These are phyloP conservation scores for Drosophila silvestris DNA, from an alignment of 2,888 invertebrate species.

Conservation along the genomic window DNA sequence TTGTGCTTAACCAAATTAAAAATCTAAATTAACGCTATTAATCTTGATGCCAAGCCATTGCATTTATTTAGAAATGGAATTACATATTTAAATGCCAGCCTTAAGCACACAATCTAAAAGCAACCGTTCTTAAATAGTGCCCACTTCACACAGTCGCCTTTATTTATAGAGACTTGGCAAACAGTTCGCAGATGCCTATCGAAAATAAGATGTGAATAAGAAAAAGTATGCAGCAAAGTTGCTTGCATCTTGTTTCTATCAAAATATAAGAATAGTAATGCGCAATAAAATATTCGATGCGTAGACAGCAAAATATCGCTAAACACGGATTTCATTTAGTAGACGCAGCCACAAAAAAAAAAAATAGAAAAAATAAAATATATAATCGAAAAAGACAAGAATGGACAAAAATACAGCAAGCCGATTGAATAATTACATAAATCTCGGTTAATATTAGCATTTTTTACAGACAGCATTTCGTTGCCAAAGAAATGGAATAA, in stretches of 20 bases:
- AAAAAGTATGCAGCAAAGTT: conserved; percentile 28
- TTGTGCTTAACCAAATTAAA: not conserved
- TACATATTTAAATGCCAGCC: not conserved
- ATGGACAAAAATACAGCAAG: conserved; percentile 48
- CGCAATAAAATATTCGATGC: conserved; percentile 45
- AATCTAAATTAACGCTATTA: not conserved
- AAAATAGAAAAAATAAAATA: not conserved
- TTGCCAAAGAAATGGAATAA: conserved; percentile 26
- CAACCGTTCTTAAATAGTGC: not conserved
- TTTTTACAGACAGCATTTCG: conserved; percentile 58
- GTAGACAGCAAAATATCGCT: conserved; percentile 33
- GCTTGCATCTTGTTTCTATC: conserved; percentile 12
- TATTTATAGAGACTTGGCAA: not conserved
- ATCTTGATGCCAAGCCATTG: not conserved
- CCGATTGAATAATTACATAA: conserved; percentile 81
- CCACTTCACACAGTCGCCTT: not conserved
- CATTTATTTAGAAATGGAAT: not conserved
- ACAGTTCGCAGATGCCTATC: conserved; percentile 25
- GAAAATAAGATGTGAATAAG: conserved; percentile 7
- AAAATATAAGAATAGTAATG: conserved; percentile 8
- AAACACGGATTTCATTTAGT: conserved; percentile 67
- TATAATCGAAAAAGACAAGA: conserved; percentile 16
- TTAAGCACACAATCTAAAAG: not conserved
- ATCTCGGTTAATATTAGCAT: conserved; percentile 74
- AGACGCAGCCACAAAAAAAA: conserved; percentile 24